Evolutionary conservation across 2,797 vertebrate genomes (phyloP).

Genomic region (Myiothlypis chrysogaster): DNA sequence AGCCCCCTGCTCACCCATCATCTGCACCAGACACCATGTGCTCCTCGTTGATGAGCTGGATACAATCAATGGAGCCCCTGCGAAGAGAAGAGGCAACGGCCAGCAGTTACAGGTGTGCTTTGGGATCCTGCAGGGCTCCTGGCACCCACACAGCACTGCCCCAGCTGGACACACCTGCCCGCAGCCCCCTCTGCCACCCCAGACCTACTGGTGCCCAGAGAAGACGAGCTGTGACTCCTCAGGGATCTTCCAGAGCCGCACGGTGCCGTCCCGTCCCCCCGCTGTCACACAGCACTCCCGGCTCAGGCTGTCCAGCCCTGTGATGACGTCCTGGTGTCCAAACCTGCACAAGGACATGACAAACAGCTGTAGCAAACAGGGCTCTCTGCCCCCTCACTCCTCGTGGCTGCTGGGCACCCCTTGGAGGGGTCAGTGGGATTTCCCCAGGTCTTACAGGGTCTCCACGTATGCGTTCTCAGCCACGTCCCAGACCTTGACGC

Average conservation of each 20-base stretch:
- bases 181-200: not conserved
- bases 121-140: not conserved
- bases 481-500: slow-evolving; percentile 95
- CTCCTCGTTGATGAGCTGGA: slow-evolving; percentile 96
- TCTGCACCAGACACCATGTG: slow-evolving; percentile 93
- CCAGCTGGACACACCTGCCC: not conserved
- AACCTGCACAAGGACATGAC: slow-evolving; percentile 75
- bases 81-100: not conserved
- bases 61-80: slow-evolving; percentile 93
- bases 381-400: not conserved
- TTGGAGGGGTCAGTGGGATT: not conserved
- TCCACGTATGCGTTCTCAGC: slow-evolving; percentile 93
- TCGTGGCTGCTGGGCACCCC: accelerated
- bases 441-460: slow-evolving; percentile 85
- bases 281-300: slow-evolving; percentile 92
- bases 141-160: accelerated
- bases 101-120: not conserved
- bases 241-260: slow-evolving; percentile 95
- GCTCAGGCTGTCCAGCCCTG: slow-evolving; percentile 89
- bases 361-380: accelerated
- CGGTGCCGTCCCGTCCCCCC: slow-evolving; percentile 88
- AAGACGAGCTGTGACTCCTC: slow-evolving; percentile 97
- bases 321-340: slow-evolving; percentile 92
- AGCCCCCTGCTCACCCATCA: slow-evolving; percentile 83
- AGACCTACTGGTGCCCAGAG: slow-evolving; percentile 89